phyloP scores from a whole-genome alignment of 2,113 vertebrate species.

The Corvus cornix region DNA sequence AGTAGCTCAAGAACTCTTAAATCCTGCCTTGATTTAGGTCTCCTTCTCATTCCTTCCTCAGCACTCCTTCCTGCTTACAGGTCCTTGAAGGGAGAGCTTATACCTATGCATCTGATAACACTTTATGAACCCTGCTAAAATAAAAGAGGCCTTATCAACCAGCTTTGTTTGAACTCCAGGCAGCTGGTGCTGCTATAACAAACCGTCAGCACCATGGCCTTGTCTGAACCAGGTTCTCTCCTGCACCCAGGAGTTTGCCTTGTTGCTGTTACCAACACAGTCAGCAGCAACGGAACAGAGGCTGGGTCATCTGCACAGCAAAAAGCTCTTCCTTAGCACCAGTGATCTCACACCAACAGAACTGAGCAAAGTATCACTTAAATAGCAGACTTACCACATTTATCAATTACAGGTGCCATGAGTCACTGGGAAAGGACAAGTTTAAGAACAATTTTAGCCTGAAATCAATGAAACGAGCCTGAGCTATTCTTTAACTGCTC shows the following conservation, averaged over 20 bases:
- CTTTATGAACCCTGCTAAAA: conserved; percentile 2
- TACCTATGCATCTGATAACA: conserved; percentile 14
- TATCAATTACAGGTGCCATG: background rate
- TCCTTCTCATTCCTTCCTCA: conserved; percentile 30
- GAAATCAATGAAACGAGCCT: background rate
- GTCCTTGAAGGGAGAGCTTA: background rate
- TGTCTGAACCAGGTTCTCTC: background rate
- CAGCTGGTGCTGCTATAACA: background rate
- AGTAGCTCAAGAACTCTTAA: background rate
- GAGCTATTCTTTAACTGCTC: background rate
- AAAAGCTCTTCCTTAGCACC: background rate
- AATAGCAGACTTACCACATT: background rate
- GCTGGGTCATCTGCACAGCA: background rate
- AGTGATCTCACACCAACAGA: background rate
- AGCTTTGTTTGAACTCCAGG: conserved; percentile 27
- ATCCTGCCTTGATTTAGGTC: background rate
- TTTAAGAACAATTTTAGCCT: background rate
- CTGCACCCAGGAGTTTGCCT: background rate
- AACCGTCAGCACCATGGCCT: background rate
- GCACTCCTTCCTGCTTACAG: background rate
- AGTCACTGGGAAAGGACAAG: background rate
- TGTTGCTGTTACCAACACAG: background rate
- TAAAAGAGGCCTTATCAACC: conserved; percentile 33
- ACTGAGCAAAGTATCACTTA: background rate
- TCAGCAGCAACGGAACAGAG: background rate